These are phyloP conservation scores for Caenorhabditis auriculariae DNA, from an alignment of 2,888 invertebrate genomes.

Conservation along the genomic window DNA sequence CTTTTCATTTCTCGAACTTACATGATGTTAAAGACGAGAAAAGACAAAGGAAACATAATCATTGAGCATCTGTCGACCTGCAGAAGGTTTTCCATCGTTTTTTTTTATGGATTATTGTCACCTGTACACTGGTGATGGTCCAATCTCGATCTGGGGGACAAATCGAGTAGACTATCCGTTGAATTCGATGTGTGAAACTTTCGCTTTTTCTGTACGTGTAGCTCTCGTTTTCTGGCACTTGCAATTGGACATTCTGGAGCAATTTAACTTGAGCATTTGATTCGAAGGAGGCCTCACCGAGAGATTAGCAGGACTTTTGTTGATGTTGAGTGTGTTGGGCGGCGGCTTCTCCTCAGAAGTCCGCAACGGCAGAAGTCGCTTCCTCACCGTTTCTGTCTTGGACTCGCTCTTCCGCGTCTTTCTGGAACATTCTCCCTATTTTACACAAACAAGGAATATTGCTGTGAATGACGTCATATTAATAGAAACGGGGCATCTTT, in stretches of 20 bases:
- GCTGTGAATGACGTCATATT: not conserved
- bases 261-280: too few relatives aligned
- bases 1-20: conserved; percentile 24
- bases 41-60: conserved; percentile 62
- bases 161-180: conserved; percentile 27
- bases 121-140: conserved; percentile 62
- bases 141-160: conserved; percentile 57
- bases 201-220: conserved; percentile 32
- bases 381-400: conserved; percentile 26
- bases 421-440: conserved; percentile 13
- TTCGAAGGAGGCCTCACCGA: too few relatives aligned
- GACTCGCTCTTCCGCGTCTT: conserved; percentile 57
- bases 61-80: conserved; percentile 61
- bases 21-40: conserved; percentile 60
- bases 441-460: too few relatives aligned
- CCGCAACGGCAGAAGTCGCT: conserved; percentile 18
- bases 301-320: not conserved
- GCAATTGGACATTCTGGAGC: too few relatives aligned
- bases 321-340: not conserved
- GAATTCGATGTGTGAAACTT: conserved; percentile 25
- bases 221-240: conserved; percentile 27
- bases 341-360: conserved; percentile 6
- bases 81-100: conserved; percentile 18
- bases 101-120: conserved; percentile 12
- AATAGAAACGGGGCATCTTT: too few relatives aligned